Base-by-base conservation (phyloP, 2,797 vertebrate genomes). In the Melopsittacus undulatus region DNA sequence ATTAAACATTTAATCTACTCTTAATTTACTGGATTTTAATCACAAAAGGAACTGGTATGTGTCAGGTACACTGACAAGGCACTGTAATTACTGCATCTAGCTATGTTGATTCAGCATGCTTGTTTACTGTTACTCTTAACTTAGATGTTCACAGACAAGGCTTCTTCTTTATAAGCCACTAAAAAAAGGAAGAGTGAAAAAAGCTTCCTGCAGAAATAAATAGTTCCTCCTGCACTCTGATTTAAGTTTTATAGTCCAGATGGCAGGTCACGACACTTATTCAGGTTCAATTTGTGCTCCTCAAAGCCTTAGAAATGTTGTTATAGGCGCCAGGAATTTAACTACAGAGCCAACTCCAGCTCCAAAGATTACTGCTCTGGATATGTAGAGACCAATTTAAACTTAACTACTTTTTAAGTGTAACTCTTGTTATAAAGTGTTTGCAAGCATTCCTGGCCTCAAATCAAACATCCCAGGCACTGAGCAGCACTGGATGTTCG, bases 291-390 rank as follows among this genome's bases (percentile, higher is more conserved):
- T 89, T 90, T 90, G 68, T 68, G 80, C 77, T 80, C 68, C 89
- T 70, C 43, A 43, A 75, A 95, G 54, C 69, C 94, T 49, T 34
- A 42, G 76, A 87, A 96, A 73, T 73, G 87, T 82, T 61, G 40
- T 88, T 89, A 94, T 63, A 82, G 89, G 68, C 17, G 8, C 49
- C 79, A 97, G 74, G 84, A 91, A 93, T 97, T 87, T 74, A 89
- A 80, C 90, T 81, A 64, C 43, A 91, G 74, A 95, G 80, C 52
- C 69, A 30, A 36, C 62, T 83, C 56, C 51, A 89, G 63, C 52
- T 66, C 51, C 78, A 88, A 92, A 94, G 69, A 75, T 70, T 73
- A 80, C 29, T 90, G 52, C 64, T 93, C 52, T 83, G 61, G 34
- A 85, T 96, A 88, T 23, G 36, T 12, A 67, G 54, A 62, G 38